Evolutionary conservation across 2,113 vertebrate species (phyloP).

Genomic region (Gallinago jamesoni): DNA sequence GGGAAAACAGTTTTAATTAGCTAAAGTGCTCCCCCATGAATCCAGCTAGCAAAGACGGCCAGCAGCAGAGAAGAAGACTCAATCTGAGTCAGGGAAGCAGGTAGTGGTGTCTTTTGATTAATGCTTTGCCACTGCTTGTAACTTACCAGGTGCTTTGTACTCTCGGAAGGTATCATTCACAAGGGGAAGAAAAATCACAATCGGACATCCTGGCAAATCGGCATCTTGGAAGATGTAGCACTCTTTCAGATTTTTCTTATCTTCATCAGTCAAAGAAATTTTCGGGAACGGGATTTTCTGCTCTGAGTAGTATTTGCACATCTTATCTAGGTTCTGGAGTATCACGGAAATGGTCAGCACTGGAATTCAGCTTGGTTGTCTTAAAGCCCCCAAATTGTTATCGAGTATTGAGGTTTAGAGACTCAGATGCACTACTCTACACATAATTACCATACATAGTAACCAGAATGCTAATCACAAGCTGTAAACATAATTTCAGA

Average conservation of each 20-base stretch:
- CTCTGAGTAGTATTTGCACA: slow-evolving; percentile 67
- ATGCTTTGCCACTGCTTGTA: neutral
- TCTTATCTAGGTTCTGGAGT: slow-evolving; percentile 74
- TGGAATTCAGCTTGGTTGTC: neutral
- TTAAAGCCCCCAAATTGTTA: neutral
- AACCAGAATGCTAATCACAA: neutral
- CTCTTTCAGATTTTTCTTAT: slow-evolving; percentile 74
- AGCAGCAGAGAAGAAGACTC: neutral
- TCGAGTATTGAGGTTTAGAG: neutral
- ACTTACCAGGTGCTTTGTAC: slow-evolving; percentile 81
- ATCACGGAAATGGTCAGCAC: neutral
- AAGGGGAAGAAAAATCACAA: slow-evolving; percentile 79
- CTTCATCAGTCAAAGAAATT: slow-evolving; percentile 63
- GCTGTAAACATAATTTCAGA: neutral
- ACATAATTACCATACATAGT: neutral
- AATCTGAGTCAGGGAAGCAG: neutral
- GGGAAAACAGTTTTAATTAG: neutral
- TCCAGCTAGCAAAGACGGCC: neutral
- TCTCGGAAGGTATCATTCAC: slow-evolving; percentile 78
- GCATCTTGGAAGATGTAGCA: slow-evolving; percentile 75
- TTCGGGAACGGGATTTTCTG: slow-evolving; percentile 80
- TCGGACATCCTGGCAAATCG: slow-evolving; percentile 57
- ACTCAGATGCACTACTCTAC: neutral
- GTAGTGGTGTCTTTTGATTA: neutral
- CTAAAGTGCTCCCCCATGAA: neutral